Conservation (phyloP, 2,113 vertebrate genomes). For the Egretta garzetta region DNA sequence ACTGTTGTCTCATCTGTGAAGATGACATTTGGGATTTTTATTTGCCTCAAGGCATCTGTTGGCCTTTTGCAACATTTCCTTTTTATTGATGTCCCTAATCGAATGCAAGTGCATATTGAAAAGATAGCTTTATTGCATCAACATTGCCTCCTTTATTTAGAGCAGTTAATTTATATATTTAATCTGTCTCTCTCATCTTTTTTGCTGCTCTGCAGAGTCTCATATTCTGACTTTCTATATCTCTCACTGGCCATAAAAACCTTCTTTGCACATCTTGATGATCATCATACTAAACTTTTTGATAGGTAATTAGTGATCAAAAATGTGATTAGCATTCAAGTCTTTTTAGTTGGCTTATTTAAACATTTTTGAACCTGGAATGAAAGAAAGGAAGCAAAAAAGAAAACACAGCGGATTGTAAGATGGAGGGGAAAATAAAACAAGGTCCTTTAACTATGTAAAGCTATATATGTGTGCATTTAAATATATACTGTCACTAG, state of each 20-base stretch:
- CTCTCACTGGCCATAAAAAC: not conserved
- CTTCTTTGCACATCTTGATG: not conserved
- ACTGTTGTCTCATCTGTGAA: not conserved
- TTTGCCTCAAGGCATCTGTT: slow-evolving; percentile 27
- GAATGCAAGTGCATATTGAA: slow-evolving; percentile 13
- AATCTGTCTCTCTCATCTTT: slow-evolving; percentile 1
- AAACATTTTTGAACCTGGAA: not conserved
- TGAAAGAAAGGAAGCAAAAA: not conserved
- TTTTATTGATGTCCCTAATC: slow-evolving; percentile 28
- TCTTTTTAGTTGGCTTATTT: not conserved
- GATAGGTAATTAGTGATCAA: not conserved
- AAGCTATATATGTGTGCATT: not conserved
- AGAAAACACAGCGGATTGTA: not conserved
- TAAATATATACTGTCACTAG: not conserved
- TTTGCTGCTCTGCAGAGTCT: not conserved
- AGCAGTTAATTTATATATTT: slow-evolving; percentile 26
- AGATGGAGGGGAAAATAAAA: not conserved
- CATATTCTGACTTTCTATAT: not conserved
- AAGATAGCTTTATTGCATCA: slow-evolving; percentile 17
- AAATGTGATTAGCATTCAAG: not conserved
- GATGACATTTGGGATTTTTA: slow-evolving; percentile 34
- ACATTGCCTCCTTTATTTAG: not conserved
- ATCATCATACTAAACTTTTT: not conserved
- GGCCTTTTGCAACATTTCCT: slow-evolving; percentile 34
- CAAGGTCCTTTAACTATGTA: not conserved